These are phyloP conservation scores for Paracanthobrama guichenoti DNA, from an alignment of 2,113 vertebrate species.

Conservation along the genomic window DNA sequence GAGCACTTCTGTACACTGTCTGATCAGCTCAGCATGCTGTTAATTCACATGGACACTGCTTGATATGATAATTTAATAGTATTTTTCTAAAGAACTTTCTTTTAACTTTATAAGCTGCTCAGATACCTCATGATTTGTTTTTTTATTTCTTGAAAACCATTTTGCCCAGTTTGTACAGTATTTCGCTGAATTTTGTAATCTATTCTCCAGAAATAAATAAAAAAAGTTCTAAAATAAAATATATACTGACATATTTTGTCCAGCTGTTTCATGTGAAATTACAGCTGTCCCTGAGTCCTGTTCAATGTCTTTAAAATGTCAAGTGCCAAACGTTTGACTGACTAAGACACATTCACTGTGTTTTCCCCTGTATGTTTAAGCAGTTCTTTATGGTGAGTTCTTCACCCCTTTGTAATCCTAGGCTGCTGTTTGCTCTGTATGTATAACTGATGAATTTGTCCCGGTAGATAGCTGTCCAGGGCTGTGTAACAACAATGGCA, in stretches of 20 bases:
- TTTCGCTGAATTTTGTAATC: background rate
- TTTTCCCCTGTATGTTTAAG: conserved; percentile 32
- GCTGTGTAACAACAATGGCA: conserved; percentile 96
- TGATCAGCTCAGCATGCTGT: conserved; percentile 80
- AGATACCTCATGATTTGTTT: background rate
- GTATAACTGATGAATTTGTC: conserved; percentile 68
- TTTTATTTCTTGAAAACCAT: background rate
- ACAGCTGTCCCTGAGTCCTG: conserved; percentile 86
- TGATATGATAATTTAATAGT: background rate
- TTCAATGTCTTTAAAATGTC: conserved; percentile 80
- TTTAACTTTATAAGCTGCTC: background rate
- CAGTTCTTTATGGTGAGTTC: background rate
- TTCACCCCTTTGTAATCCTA: conserved; percentile 61
- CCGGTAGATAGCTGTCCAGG: conserved; percentile 95
- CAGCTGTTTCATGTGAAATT: conserved; percentile 90
- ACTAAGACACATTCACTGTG: conserved; percentile 21
- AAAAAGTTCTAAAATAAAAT: background rate
- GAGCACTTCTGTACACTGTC: conserved; percentile 42
- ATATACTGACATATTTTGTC: background rate
- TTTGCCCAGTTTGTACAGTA: background rate
- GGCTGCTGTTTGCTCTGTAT: conserved; percentile 34
- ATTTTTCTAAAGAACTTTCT: background rate
- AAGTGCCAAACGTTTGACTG: conserved; percentile 43
- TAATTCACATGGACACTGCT: conserved; percentile 91
- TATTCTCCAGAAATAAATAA: background rate